phyloP scores from a whole-genome alignment of 2,888 invertebrate genomes.

The Brachypterus glaber region DNA sequence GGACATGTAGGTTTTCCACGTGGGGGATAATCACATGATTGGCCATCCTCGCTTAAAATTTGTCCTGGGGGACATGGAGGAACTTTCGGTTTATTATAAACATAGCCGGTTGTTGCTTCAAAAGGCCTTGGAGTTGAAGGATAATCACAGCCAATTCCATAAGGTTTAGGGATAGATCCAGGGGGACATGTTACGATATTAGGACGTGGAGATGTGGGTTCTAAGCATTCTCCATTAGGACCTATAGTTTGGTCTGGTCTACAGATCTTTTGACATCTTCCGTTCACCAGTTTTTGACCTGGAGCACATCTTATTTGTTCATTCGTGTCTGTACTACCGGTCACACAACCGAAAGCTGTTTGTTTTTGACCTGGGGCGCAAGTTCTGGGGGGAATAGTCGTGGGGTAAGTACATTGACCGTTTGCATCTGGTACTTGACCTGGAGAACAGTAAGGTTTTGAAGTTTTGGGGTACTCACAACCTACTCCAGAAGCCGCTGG shows the following conservation, averaged over 20 bases:
- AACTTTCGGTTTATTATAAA: constrained; percentile 1
- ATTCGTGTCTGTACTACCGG: no score
- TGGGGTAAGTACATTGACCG: constrained; percentile 5
- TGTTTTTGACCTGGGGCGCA: neutral
- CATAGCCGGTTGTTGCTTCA: constrained; percentile 5
- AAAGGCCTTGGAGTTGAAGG: constrained; percentile 10
- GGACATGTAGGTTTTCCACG: constrained; percentile 9
- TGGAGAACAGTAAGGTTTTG: neutral
- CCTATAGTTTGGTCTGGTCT: neutral
- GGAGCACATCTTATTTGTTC: no score
- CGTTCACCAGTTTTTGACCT: constrained; percentile 13
- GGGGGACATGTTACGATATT: neutral
- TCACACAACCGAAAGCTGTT: no score
- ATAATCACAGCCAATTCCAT: constrained; percentile 7
- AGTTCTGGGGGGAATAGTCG: neutral
- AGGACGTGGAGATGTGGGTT: neutral
- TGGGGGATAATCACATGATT: constrained; percentile 3
- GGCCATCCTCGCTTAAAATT: neutral
- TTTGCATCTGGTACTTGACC: constrained; percentile 8
- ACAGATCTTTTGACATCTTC: no score
- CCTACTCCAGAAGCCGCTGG: constrained; percentile 14
- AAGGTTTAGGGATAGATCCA: neutral
- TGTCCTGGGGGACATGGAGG: constrained; percentile 5
- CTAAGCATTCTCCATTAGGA: neutral
- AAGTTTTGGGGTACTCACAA: constrained; percentile 13